Evolutionary conservation across 2,888 invertebrate species (phyloP).

Genomic region (Sisyra nigra): DNA sequence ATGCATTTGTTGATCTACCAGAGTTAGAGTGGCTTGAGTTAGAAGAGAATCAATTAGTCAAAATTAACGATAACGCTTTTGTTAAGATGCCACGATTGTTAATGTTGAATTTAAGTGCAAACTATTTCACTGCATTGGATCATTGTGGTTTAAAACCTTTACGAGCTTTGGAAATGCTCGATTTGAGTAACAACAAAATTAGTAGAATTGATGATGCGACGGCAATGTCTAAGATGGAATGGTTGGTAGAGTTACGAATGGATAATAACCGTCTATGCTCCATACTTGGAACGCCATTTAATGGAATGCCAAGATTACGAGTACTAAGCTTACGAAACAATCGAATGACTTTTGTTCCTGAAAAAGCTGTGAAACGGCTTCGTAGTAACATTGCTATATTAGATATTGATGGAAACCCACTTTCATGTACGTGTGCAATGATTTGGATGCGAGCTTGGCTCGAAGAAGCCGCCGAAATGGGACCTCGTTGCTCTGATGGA

Average conservation of each 20-base stretch:
- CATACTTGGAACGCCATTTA: slow-evolving; percentile 64
- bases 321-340: slow-evolving; percentile 65
- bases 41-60: slow-evolving; percentile 62
- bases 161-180: slow-evolving; percentile 67
- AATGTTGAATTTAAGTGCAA: slow-evolving; percentile 69
- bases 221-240: slow-evolving; percentile 62
- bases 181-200: slow-evolving; percentile 66
- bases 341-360: slow-evolving; percentile 53
- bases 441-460: slow-evolving; percentile 75
- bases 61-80: slow-evolving; percentile 58
- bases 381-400: slow-evolving; percentile 67
- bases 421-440: slow-evolving; percentile 65
- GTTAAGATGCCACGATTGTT: slow-evolving; percentile 61
- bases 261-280: slow-evolving; percentile 72
- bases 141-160: slow-evolving; percentile 57
- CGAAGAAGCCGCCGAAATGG: slow-evolving; percentile 53
- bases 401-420: slow-evolving; percentile 74
- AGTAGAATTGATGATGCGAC: slow-evolving; percentile 40
- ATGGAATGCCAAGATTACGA: slow-evolving; percentile 69
- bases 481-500: slow-evolving; percentile 67
- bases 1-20: slow-evolving; percentile 60
- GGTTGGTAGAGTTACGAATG: slow-evolving; percentile 73
- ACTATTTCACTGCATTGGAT: slow-evolving; percentile 58
- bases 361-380: slow-evolving; percentile 55
- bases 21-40: slow-evolving; percentile 57